A percentile compares a stretch with the other conserved stretches of the same genome.
phyloP scores from a whole-genome alignment of 2,797 vertebrate species.

The Microtus agrestis region DNA sequence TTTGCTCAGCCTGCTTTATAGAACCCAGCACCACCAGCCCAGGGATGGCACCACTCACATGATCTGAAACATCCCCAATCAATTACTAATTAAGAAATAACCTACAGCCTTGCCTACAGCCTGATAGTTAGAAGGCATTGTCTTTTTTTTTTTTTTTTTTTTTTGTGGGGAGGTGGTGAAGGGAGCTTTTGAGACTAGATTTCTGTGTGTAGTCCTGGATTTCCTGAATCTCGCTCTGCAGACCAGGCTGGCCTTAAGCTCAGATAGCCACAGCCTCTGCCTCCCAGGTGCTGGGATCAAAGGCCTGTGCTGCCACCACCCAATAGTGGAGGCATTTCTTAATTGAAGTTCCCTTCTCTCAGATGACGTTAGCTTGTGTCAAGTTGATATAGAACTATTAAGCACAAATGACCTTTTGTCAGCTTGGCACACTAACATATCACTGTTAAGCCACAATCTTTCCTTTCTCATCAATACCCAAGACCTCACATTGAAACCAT shows the following conservation, averaged over 20 bases:
- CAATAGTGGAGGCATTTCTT: not conserved
- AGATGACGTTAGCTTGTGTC: not conserved
- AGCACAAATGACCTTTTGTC: not conserved
- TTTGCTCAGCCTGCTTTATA: not conserved
- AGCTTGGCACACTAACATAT: too few relatives aligned
- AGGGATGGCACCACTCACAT: not conserved
- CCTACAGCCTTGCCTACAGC: not conserved
- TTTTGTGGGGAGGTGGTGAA: not conserved
- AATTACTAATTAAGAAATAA: not conserved
- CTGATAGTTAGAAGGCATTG: not conserved
- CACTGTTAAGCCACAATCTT: too few relatives aligned
- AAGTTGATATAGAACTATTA: too few relatives aligned
- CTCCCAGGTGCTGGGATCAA: not conserved
- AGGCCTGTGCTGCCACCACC: not conserved
- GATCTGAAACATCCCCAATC: not conserved
- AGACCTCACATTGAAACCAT: not conserved
- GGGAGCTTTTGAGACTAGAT: not conserved
- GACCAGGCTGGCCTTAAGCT: not conserved
- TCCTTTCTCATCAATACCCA: not conserved
- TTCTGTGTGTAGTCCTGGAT: not conserved
- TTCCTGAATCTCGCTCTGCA: not conserved
- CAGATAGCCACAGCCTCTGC: not conserved
- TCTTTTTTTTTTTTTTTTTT: not conserved
- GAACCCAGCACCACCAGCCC: not conserved
- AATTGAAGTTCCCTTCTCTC: not conserved